Percentiles rank a stretch among this genome's conserved stretches.
phyloP scores from a whole-genome alignment of 2,797 vertebrate species.

The Meda fulgida region DNA sequence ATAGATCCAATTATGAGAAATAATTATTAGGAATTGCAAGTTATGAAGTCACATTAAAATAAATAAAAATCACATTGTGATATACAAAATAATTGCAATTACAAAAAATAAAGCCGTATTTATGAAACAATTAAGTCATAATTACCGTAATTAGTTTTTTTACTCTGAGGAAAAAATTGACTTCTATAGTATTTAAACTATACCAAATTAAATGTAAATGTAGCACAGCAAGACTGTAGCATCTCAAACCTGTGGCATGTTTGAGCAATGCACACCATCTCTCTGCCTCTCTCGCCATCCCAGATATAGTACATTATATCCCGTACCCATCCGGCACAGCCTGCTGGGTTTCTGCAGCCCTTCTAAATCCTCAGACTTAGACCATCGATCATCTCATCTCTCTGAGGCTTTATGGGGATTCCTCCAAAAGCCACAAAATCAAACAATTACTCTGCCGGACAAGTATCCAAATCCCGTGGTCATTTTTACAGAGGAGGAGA shows the following conservation, averaged over 20 bases:
- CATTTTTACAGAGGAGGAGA: slow-evolving; percentile 62
- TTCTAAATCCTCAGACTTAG: slow-evolving; percentile 41
- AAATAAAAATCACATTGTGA: not conserved
- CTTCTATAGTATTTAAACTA: not conserved
- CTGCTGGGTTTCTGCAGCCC: slow-evolving; percentile 35
- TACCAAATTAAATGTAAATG: too few relatives aligned
- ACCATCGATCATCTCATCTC: slow-evolving; percentile 63
- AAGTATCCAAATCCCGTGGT: slow-evolving; percentile 48
- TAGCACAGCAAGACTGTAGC: slow-evolving; percentile 6
- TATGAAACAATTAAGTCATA: not conserved
- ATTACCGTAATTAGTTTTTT: not conserved
- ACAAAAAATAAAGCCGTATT: not conserved
- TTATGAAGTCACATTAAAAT: not conserved
- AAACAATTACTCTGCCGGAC: slow-evolving; percentile 32
- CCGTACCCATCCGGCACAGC: slow-evolving; percentile 18
- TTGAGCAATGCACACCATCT: slow-evolving; percentile 15
- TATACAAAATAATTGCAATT: not conserved
- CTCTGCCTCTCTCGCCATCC: slow-evolving; percentile 4
- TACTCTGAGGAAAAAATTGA: not conserved
- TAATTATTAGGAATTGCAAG: not conserved
- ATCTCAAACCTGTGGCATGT: slow-evolving; percentile 26
- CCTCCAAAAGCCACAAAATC: slow-evolving; percentile 62
- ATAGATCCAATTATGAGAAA: not conserved
- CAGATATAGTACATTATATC: not conserved
- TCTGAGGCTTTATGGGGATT: slow-evolving; percentile 50